A percentile compares a stretch with the other conserved stretches of the same genome.
Conservation (phyloP, 1,140 invertebrate species). For the Bombus waltoni region DNA sequence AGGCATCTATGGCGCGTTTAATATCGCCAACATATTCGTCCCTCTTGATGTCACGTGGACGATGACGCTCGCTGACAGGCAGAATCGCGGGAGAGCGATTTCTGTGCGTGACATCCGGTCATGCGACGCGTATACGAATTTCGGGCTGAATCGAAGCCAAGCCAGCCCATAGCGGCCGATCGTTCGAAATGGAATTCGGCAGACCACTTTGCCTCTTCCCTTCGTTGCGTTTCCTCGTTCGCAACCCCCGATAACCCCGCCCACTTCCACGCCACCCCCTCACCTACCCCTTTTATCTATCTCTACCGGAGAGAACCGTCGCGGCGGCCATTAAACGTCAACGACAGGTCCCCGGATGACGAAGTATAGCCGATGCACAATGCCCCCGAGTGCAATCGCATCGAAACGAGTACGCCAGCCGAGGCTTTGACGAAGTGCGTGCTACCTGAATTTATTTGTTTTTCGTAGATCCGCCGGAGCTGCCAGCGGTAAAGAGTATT, state of each 20-base stretch:
- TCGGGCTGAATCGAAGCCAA: conserved; percentile 22
- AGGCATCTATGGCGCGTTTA: neutral
- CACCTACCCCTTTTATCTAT: conserved; percentile 57
- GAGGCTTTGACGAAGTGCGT: conserved; percentile 58
- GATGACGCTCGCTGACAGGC: conserved; percentile 59
- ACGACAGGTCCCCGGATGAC: conserved; percentile 61
- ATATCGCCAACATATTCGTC: conserved; percentile 31
- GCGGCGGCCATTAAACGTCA: conserved; percentile 64
- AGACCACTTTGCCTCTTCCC: conserved; percentile 37
- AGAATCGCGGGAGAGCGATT: conserved; percentile 61
- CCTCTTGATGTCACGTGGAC: conserved; percentile 58
- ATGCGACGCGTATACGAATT: conserved; percentile 50
- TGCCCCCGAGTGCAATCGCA: conserved; percentile 64
- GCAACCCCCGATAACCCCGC: neutral
- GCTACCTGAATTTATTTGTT: conserved; percentile 52
- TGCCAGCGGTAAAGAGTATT: too few relatives aligned
- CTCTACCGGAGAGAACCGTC: conserved; percentile 38
- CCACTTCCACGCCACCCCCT: neutral
- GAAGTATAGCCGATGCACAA: conserved; percentile 62
- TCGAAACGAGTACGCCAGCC: conserved; percentile 56
- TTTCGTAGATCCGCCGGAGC: neutral
- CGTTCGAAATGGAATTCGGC: conserved; percentile 64
- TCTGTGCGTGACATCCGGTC: conserved; percentile 67
- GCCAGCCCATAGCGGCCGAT: conserved; percentile 29
- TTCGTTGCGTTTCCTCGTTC: conserved; percentile 10